Base-by-base conservation (phyloP, 2,113 vertebrate species). In the Puntigrus tetrazona region DNA sequence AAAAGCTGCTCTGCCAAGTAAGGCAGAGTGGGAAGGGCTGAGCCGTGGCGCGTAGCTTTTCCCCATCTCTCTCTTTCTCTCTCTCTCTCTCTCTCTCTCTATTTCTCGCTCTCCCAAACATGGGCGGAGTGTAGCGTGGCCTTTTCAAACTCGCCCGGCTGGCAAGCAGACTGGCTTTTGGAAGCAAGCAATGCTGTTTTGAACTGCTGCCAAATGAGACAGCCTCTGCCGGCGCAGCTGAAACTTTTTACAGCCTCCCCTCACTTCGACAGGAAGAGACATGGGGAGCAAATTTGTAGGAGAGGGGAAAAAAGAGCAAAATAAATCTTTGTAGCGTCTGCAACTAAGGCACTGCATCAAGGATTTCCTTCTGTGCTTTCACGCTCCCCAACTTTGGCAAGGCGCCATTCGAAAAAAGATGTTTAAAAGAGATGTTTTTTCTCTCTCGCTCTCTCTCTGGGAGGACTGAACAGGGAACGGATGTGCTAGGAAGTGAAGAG, bases 151-250 rank as follows among this genome's bases (percentile, higher is more conserved):
- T 38, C 22, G 9, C 45, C 59, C 38, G 78, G 70, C 82, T 75
- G 82, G 83, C 84, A 63, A 45, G 65, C 81, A 57, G 77, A 38
- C 84, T 65, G 81, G 73, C 67, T 76, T 67, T 70, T 16, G 47
- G 63, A 87, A 63, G 31, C 84, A 84, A 89, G 87, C 90, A 90
- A 90, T 89, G 78, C 79, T 87, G 85, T 92, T 87, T 81, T 95
- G 94, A 92, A 91, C 65, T 9, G 38, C 78, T 91, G 93, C 94
- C 93, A 93, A 92, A 92, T 89, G 92, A 93, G 93, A 93, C 93
- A 69, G 92, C 85, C 81, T 90, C 81, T 18, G 80, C 59, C 88
- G 89, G 76, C 88, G 91, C 92, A 94, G 93, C 92, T 92, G 91
- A 94, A 93, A 94, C 91, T n/a, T 92, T 94, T 77, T 93, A 94